These are phyloP conservation scores for Oncopeltus fasciatus DNA, from an alignment of 1,140 invertebrate genomes.

Conservation along the genomic window DNA sequence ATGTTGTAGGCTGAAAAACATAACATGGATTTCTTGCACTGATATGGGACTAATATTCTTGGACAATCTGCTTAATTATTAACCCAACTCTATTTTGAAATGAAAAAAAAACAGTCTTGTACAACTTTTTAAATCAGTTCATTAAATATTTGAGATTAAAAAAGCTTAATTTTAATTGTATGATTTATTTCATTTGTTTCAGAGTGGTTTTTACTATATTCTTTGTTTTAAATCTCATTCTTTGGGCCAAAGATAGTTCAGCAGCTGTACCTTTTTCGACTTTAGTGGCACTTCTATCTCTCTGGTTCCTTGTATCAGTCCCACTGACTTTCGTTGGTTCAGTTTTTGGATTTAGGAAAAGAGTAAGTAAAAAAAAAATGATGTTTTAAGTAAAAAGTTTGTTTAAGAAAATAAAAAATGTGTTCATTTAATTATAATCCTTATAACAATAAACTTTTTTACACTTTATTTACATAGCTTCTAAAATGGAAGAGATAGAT, in stretches of 20 bases:
- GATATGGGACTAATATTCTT: no score
- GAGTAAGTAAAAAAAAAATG: constrained; percentile 43
- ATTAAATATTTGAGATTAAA: no score
- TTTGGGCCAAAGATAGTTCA: constrained; percentile 89
- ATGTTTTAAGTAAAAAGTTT: not conserved
- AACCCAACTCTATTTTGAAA: no score
- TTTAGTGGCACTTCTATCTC: constrained; percentile 83
- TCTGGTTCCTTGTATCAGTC: constrained; percentile 97
- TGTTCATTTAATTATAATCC: no score
- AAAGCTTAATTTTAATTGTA: no score
- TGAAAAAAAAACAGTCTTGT: no score
- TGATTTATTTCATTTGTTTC: constrained; percentile 29
- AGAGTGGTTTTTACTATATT: constrained; percentile 90
- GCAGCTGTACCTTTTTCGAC: constrained; percentile 94
- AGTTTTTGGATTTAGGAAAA: constrained; percentile 94
- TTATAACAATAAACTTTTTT: no score
- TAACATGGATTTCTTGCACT: no score
- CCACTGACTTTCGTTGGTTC: constrained; percentile 95
- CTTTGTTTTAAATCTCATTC: constrained; percentile 89
- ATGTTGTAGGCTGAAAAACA: no score
- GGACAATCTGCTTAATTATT: no score
- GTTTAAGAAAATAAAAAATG: no score
- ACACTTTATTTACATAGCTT: not conserved
- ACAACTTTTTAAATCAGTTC: no score
- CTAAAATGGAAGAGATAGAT: not conserved